Evolutionary conservation across 2,797 vertebrate genomes (phyloP).

Genomic region (Florisuga fusca): DNA sequence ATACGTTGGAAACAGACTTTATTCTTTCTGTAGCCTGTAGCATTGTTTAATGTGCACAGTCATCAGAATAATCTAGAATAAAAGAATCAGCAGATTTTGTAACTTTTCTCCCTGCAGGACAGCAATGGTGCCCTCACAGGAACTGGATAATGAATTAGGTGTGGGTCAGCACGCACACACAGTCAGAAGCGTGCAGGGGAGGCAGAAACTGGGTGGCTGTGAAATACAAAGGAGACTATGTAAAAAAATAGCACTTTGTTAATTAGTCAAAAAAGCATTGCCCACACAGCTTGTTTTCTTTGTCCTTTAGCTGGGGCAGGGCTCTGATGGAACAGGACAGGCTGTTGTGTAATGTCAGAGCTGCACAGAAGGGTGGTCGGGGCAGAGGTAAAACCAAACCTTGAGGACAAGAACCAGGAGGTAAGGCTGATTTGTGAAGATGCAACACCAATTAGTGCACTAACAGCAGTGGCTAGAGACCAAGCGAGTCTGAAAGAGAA

Average conservation of each 20-base stretch:
- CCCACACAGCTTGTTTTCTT: not conserved
- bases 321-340: not conserved
- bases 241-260: not conserved
- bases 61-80: not conserved
- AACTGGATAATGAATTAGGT: not conserved
- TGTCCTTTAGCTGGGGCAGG: not conserved
- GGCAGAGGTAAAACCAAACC: not conserved
- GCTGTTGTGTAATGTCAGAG: not conserved
- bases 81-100: not conserved
- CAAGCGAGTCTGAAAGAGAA: not conserved
- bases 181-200: not conserved
- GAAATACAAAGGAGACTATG: not conserved
- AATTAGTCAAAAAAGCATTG: not conserved
- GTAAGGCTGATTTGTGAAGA: not conserved
- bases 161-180: rapidly evolving
- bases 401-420: not conserved
- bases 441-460: rapidly evolving
- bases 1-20: not conserved
- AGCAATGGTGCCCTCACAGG: not conserved
- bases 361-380: not conserved
- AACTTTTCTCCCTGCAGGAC: not conserved
- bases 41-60: not conserved
- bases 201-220: not conserved
- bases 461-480: not conserved
- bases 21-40: not conserved